Evolutionary conservation across 2,888 invertebrate genomes (phyloP).

Genomic region (Hetaerina titia): DNA sequence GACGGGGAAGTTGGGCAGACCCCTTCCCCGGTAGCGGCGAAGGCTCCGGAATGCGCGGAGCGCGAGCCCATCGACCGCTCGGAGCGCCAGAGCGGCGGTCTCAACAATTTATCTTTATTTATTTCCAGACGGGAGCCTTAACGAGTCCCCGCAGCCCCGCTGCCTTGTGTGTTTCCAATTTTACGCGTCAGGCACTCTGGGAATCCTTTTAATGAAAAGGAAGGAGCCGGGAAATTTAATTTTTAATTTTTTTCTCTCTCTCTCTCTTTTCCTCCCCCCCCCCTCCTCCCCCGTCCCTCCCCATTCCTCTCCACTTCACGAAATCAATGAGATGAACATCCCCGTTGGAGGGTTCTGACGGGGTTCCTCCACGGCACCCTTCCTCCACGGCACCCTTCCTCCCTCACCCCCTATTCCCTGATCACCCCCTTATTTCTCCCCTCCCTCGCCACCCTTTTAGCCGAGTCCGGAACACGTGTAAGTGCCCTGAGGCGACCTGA

Average conservation of each 20-base stretch:
- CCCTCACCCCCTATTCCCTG: no score
- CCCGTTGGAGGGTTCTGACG: background rate
- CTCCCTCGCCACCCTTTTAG: background rate
- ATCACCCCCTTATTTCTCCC: background rate
- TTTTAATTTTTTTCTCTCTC: background rate
- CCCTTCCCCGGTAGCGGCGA: background rate
- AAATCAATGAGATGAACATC: background rate
- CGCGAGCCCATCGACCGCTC: conserved; percentile 12
- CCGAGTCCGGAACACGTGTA: background rate
- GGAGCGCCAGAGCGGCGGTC: background rate
- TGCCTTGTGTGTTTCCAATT: conserved; percentile 5
- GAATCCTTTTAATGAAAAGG: conserved; percentile 39
- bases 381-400: no score
- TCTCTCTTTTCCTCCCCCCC: background rate
- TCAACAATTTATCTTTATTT: background rate
- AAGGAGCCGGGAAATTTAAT: background rate
- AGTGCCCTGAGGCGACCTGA: background rate
- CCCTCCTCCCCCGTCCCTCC: background rate
- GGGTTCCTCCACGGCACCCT: background rate
- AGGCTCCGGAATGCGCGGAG: background rate
- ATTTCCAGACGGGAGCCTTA: conserved; percentile 11
- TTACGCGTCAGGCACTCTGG: conserved; percentile 9
- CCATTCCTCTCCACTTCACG: background rate
- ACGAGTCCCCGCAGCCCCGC: conserved; percentile 4
- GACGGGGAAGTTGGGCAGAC: background rate